These are phyloP conservation scores for Limnephilus auricula DNA, from an alignment of 2,888 invertebrate genomes.

Conservation along the genomic window DNA sequence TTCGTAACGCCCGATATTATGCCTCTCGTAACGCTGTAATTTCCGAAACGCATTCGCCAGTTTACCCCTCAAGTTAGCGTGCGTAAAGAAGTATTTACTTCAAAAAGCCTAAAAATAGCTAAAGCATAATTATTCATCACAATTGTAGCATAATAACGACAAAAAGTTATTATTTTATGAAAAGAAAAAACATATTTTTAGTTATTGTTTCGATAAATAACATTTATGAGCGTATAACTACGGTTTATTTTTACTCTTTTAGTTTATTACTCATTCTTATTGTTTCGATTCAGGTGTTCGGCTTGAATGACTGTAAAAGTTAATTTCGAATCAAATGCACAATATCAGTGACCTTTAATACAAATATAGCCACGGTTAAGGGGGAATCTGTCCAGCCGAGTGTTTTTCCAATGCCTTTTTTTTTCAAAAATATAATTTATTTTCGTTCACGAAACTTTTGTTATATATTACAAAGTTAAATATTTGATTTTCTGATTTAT, in stretches of 20 bases:
- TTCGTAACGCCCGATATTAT: too few relatives aligned
- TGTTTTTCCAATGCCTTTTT: too few relatives aligned
- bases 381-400: too few relatives aligned
- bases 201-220: background rate
- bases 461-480: too few relatives aligned
- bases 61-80: too few relatives aligned
- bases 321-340: background rate
- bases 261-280: background rate
- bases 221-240: background rate
- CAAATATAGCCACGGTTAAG: background rate
- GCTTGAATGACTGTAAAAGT: background rate
- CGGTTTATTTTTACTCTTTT: background rate
- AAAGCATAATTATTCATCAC: background rate
- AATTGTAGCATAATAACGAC: too few relatives aligned
- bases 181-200: background rate
- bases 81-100: too few relatives aligned
- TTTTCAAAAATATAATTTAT: too few relatives aligned
- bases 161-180: background rate
- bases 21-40: too few relatives aligned
- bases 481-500: too few relatives aligned
- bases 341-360: background rate
- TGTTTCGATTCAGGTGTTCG: constrained; percentile 2
- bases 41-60: too few relatives aligned
- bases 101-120: background rate
- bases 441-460: too few relatives aligned